Evolutionary conservation across 2,888 invertebrate species (phyloP), one percentile per base, ranked within the genome.

Genomic region (Drosophila pseudotakahashii): DNA sequence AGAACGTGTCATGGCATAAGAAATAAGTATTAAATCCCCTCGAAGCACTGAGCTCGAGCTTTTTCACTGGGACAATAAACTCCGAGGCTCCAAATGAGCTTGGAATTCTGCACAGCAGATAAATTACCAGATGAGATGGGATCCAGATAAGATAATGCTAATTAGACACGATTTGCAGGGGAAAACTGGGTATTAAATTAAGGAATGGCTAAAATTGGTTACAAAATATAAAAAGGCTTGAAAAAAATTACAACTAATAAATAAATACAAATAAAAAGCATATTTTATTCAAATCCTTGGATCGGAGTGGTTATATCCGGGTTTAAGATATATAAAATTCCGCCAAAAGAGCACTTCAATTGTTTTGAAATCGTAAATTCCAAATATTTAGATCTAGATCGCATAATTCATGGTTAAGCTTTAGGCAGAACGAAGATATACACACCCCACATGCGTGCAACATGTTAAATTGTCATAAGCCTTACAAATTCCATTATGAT

Each of bases 401-500:
- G 44, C 70, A 77, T 71, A 73, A 75, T 58, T 80, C 67, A 60
- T 77, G 58, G 75, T 80, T 80, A 75, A 53, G 72, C 67, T 62
- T 44, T 36, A 75, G 48, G 50, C 44, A 52, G 42, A 48, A 55
- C 55, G 34, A 9, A 47, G 44, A 45, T 32, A 45, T n/a, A 26
- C 10, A 11, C 32, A 16, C n/a, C 44, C 37, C 16, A 41, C 23
- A 63, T 19, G 16, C 23, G 26, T 26, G 45, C 39, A 41, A 78
- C 75, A 81, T 85, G 70, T 77, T 81, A 74, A 81, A 81, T 81
- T 88, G 76, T 77, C 86, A 73, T 76, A 85, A 82, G 86, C 82
- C 86, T 82, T 81, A 82, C 79, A 88, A 88, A 82, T 82, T 82
- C 88, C 82, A 82, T 82, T 82, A 88, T 85, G 79, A 82, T 82